Evolutionary conservation across 2,888 invertebrate species (phyloP).

Genomic region (Agrotis segetum): DNA sequence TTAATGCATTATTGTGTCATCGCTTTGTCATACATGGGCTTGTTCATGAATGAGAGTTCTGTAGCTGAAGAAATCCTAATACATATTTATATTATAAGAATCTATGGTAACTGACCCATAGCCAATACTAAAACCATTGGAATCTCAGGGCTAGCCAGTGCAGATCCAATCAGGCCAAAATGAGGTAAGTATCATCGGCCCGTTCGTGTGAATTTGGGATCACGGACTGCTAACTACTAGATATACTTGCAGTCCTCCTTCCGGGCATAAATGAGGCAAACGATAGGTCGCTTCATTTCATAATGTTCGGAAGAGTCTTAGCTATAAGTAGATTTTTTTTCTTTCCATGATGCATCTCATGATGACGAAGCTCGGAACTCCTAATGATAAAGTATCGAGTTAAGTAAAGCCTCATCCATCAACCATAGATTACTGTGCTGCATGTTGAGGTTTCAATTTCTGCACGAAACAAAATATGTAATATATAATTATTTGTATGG

Average conservation of each 20-base stretch:
- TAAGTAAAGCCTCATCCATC: too few relatives aligned
- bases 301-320: not conserved
- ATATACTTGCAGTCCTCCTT: too few relatives aligned
- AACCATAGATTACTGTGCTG: too few relatives aligned
- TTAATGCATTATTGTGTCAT: constrained; percentile 37
- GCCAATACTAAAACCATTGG: not conserved
- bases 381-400: too few relatives aligned
- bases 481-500: too few relatives aligned
- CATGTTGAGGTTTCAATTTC: too few relatives aligned
- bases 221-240: not conserved
- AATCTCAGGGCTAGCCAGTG: not conserved
- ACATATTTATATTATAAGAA: too few relatives aligned
- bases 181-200: not conserved
- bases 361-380: not conserved
- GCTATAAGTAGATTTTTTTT: not conserved
- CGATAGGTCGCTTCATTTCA: not conserved
- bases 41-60: not conserved
- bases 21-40: constrained; percentile 8
- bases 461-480: too few relatives aligned
- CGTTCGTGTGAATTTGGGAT: not conserved
- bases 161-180: not conserved
- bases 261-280: not conserved
- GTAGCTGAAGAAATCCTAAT: too few relatives aligned
- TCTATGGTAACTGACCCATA: not conserved
- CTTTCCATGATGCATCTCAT: too few relatives aligned